Evolutionary conservation across 2,113 vertebrate genomes (phyloP), one percentile per base, ranked within the genome.

Genomic region (Speoplatyrhinus poulsoni): DNA sequence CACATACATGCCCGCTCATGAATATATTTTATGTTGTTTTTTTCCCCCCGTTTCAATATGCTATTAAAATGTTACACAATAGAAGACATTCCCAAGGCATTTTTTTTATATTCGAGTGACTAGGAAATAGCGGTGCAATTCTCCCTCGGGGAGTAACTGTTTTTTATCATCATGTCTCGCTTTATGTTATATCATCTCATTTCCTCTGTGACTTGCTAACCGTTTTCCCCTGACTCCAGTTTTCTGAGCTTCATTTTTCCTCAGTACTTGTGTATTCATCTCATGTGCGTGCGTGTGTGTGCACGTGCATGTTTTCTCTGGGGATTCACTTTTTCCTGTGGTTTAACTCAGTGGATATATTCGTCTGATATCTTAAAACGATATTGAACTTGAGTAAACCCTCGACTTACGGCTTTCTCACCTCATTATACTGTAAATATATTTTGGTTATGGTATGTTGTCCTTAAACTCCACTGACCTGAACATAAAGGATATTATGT

Each of bases 91-190:
- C 54, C 54, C 54, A 9, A n/a, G 12, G 52, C 13, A 13, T 53
- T 17, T 9, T 9, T 55, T 16, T 41, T 5, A 8, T 41, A 41
- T 41, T 41, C 36, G 80, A 69, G 48, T 75, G 75, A 79, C 77
- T 77, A 70, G 68, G 61, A 74, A 55, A 82, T 74, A 68, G 48
- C 57, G 26, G 72, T 64, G 63, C 69, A 73, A 75, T 41, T 60
- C 62, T 49, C 80, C 77, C 70, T 65, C 46, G 62, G 77, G 77
- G 80, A 81, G 56, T 17, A 10, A 69, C 62, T 70, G 36, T 41
- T 17, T 48, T 52, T 61, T 48, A 63, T 70, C 52, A 36, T 69
- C 0, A 8, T 15, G 48, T 47, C 60, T 58, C 60, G 75, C 63
- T 60, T 36, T 59, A 66, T 80, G 77, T 78, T 79, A 82, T 12